Evolutionary conservation across 2,797 vertebrate species (phyloP).

Genomic region (Tenualosa thibaudeaui): DNA sequence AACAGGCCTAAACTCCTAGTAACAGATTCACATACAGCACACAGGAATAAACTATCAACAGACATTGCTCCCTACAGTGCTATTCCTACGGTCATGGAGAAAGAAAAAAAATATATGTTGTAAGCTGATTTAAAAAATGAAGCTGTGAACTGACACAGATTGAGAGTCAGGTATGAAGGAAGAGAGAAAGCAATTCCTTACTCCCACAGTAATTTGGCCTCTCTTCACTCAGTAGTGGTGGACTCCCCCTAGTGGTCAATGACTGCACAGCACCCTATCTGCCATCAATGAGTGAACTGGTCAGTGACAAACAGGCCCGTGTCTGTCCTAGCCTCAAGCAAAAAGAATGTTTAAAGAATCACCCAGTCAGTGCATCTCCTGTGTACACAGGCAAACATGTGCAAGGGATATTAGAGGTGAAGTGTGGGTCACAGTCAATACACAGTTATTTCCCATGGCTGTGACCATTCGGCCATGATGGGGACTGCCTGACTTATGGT

Average conservation of each 20-base stretch:
- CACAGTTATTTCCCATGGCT: neutral
- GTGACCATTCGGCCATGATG: neutral
- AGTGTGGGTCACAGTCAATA: neutral
- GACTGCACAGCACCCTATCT: neutral
- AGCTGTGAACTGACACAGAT: neutral
- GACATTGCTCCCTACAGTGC: neutral
- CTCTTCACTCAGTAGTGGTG: neutral
- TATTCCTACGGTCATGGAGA: neutral
- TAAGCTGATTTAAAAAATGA: neutral
- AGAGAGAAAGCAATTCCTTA: neutral
- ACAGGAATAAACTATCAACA: neutral
- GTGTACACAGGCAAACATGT: neutral
- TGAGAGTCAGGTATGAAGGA: neutral
- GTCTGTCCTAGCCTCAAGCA: neutral
- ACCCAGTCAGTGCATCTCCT: neutral
- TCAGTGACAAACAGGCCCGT: neutral
- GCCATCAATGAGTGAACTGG: neutral
- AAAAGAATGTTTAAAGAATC: neutral
- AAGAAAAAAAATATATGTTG: too few species aligned
- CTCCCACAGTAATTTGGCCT: neutral
- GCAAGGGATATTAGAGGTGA: neutral
- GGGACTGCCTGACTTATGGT: neutral
- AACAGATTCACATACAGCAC: too few species aligned
- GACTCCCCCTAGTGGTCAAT: conserved; percentile 10
- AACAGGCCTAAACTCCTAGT: neutral